phyloP scores from a whole-genome alignment of 2,797 vertebrate species.

The Thripadectes ignobilis region DNA sequence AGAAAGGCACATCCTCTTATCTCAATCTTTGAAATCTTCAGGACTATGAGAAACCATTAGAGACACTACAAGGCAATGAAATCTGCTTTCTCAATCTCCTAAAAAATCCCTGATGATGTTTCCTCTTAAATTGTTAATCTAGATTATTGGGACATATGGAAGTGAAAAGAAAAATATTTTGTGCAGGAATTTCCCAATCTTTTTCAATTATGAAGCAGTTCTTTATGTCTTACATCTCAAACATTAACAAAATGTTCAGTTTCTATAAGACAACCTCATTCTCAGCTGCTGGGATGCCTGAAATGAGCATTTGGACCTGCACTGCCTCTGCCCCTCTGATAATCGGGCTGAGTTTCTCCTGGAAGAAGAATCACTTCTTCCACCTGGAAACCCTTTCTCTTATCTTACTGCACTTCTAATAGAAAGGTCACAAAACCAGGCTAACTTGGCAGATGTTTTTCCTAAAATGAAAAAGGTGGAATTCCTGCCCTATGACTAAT shows the following conservation, averaged over 20 bases:
- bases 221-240: neutral
- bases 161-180: neutral
- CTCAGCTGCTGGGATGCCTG: neutral
- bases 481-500: neutral
- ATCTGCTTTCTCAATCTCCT: neutral
- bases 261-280: neutral
- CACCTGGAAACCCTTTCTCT: neutral
- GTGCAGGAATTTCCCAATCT: neutral
- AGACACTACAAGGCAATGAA: neutral
- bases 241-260: neutral
- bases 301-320: neutral
- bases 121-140: neutral
- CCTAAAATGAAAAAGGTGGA: neutral
- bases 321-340: rapidly evolving
- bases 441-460: neutral
- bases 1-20: neutral
- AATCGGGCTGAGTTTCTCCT: neutral
- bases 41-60: neutral
- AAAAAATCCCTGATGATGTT: neutral
- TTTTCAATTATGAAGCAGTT: neutral
- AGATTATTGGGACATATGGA: neutral
- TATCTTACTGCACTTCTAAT: neutral
- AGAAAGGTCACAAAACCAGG: neutral
- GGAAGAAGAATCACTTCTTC: neutral
- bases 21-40: neutral